These are phyloP conservation scores for Xylocampa areola DNA, from an alignment of 2,888 invertebrate species.

Conservation along the genomic window DNA sequence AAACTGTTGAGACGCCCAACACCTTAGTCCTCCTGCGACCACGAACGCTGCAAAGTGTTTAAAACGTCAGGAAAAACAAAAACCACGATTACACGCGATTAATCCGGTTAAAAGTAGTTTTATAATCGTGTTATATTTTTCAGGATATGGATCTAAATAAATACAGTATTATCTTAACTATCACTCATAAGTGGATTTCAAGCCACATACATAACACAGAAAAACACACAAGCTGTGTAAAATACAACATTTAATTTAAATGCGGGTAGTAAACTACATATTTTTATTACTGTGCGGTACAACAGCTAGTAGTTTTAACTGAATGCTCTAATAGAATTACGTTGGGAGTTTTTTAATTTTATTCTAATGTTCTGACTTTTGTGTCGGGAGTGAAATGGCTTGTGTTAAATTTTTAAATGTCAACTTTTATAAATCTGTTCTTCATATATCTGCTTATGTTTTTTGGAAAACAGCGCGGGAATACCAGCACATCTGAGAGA, in stretches of 20 bases:
- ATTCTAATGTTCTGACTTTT: conserved; percentile 39
- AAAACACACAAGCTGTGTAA: conserved; percentile 19
- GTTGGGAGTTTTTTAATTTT: conserved; percentile 40
- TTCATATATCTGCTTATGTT: too few species aligned
- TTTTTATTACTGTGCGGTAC: conserved; percentile 29
- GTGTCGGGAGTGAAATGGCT: conserved; percentile 22
- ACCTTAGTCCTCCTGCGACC: too few species aligned
- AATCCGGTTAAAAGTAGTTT: too few species aligned
- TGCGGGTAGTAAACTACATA: conserved; percentile 28
- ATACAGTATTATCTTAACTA: conserved; percentile 16
- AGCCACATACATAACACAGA: not conserved
- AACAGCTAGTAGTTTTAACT: conserved; percentile 14
- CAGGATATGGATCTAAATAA: too few species aligned
- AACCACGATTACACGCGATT: too few species aligned
- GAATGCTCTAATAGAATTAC: conserved; percentile 45
- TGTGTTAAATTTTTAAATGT: conserved; percentile 14
- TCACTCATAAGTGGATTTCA: conserved; percentile 22
- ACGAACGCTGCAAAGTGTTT: too few species aligned
- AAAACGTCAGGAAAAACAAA: too few species aligned
- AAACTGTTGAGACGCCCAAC: too few species aligned
- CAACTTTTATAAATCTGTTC: not conserved
- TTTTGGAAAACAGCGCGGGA: too few species aligned
- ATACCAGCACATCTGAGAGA: too few species aligned
- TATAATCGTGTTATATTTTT: too few species aligned
- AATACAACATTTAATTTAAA: conserved; percentile 46